phyloP scores from a whole-genome alignment of 2,797 vertebrate genomes.

The Pangasius mekongensis region DNA sequence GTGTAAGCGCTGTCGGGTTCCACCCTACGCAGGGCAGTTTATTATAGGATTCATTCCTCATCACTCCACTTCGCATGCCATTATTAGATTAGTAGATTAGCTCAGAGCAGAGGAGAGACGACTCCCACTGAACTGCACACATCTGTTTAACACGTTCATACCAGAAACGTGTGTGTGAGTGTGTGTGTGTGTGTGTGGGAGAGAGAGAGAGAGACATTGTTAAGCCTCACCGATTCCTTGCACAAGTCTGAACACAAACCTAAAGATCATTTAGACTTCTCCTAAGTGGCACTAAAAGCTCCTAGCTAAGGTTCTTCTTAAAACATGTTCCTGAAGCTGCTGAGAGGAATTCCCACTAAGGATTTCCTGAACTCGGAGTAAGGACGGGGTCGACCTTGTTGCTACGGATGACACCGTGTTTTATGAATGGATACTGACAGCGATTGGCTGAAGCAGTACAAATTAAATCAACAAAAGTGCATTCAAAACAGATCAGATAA shows the following conservation, averaged over 20 bases:
- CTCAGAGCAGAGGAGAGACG: not conserved
- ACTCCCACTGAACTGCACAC: not conserved
- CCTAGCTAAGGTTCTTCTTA: not conserved
- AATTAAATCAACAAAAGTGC: no score
- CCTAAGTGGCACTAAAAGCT: conserved; percentile 5
- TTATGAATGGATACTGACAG: not conserved
- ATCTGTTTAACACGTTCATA: conserved; percentile 21
- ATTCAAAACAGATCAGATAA: no score
- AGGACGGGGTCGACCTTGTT: not conserved
- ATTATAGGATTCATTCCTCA: conserved; percentile 4
- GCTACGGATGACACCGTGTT: not conserved
- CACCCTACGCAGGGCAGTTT: not conserved
- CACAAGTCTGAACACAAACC: conserved; percentile 42
- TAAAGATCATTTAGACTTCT: conserved; percentile 1
- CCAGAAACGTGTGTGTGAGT: conserved; percentile 39
- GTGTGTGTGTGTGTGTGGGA: not conserved
- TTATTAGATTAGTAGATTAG: conserved; percentile 13
- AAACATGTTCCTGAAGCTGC: not conserved
- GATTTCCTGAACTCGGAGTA: not conserved
- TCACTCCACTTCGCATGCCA: not conserved
- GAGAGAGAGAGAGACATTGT: not conserved
- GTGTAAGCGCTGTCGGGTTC: not conserved
- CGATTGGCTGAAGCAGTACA: not conserved
- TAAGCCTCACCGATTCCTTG: conserved; percentile 18
- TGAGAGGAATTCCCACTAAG: not conserved